Base-by-base conservation (phyloP, 2,888 invertebrate species). In the Onthophagus sagittarius region DNA sequence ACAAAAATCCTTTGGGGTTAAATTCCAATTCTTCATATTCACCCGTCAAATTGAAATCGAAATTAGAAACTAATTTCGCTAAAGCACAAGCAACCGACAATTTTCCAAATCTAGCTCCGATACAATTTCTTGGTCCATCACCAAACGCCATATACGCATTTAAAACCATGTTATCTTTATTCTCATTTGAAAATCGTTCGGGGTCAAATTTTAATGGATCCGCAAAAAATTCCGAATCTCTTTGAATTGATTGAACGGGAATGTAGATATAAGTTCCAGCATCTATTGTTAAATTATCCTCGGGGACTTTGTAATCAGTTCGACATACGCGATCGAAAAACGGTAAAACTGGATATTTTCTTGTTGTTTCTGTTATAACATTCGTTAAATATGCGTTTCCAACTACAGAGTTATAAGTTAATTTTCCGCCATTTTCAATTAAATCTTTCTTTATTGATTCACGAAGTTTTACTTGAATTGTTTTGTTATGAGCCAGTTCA, bases 301-400 rank as follows among this genome's bases (percentile, higher is more conserved):
- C 64, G 11, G 74, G 70, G 15, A 74, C 31, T 15, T 69, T 15
- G 33, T 74, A 74, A 67, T 72, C 70, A 6, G 39, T 15, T 5
- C n/a, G 62, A 14, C 63, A 53, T 15, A 23, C 15, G 15, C 72
- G 63, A 14, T 62, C 39, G 6, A 74, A 14, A 33, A 72, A 70
- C 31, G 74, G 72, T 11, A 74, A 23, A 31, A 72, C 15, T 32
- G 74, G 74, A 67, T 74, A 74, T 65, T 74, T 74, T 14, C 72
- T 64, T 72, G 72, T 33, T 2, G 74, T 70, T 72, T 74, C 74
- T 32, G 32, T 39, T 53, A 74, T n/a, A 0, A 74, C 71, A 65
- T 70, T 72, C n/a, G 63, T 71, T 64, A 74, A 64, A 70, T 72
- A 72, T 32, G 72, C 70, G 63, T 72, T 74, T 65, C 70, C 74